Conservation (phyloP, 2,888 invertebrate genomes). For the Ectropis crepuscularia region DNA sequence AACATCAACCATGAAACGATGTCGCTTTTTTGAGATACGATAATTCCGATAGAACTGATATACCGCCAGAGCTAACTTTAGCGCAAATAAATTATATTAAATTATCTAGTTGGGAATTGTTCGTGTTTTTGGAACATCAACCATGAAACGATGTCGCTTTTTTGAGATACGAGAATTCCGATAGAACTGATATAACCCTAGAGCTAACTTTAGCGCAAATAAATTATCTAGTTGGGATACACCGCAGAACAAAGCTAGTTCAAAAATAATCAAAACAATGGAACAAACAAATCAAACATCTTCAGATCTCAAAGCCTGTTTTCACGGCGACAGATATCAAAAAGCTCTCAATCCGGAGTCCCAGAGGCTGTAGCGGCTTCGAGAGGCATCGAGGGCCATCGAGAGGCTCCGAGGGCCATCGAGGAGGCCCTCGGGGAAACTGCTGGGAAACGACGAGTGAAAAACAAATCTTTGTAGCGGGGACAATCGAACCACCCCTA, state of each 20-base stretch:
- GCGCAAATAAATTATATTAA: no score
- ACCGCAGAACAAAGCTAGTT: no score
- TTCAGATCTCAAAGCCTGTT: conserved; percentile 25
- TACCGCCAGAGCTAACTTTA: no score
- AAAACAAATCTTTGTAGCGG: conserved; percentile 66
- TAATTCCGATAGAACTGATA: no score
- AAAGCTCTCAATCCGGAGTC: conserved; percentile 48
- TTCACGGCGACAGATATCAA: conserved; percentile 45
- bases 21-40: no score
- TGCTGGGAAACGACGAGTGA: conserved; percentile 68
- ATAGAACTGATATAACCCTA: no score
- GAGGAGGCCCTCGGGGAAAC: conserved; percentile 56
- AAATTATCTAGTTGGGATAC: no score
- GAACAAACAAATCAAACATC: conserved; percentile 10
- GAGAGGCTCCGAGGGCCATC: conserved; percentile 51
- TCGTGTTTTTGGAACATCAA: no score
- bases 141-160: no score
- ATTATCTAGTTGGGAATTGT: no score
- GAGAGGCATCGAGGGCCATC: conserved; percentile 46
- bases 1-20: no score
- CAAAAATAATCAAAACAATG: conserved; percentile 15
- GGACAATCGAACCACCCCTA: conserved; percentile 44
- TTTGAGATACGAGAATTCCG: no score
- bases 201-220: neutral
- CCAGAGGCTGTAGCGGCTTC: conserved; percentile 30